Evolutionary conservation across 2,797 vertebrate genomes (phyloP), one percentile per base, ranked within the genome.

Genomic region (Sardinella longiceps): DNA sequence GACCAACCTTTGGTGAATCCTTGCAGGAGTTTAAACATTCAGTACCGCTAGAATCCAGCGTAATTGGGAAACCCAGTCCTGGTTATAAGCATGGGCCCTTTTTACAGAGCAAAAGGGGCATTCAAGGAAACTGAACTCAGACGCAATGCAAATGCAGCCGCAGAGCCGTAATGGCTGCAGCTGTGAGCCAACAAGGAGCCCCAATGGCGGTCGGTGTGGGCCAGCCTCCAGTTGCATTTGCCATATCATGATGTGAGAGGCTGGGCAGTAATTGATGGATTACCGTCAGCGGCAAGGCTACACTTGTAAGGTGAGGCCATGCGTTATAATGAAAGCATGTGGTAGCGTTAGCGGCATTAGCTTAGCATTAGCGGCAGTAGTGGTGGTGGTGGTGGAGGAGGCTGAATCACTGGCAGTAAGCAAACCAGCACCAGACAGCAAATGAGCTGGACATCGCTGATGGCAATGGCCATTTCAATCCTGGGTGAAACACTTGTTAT

Each of bases 221-320:
- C 56, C 74, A 37, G 82, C 89, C 83, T 80, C 50, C 84, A 80
- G 87, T 87, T 90, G 88, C 86, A 90, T 91, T 89, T 91, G 37
- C 89, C 88, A 86, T 90, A 90, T 91, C 87, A 93, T 91, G 89
- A 92, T 92, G 87, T 91, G 89, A 92, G 30, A 89, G 90, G 91
- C 90, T 89, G 89, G 90, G 86, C 87, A 83, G 91, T 93, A 94
- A 93, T 92, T 93, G 91, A 94, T 94, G 91, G 91, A 94, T 94
- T 90, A 91, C 91, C 89, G 90, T 92, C 90, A 90, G 90, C 89
- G 88, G 89, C 91, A 91, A 91, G 92, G 90, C 91, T 90, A 92
- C 89, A 91, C 91, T 91, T 90, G 88, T 91, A 77, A 90, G 89
- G 86, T 87, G 86, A 85, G 87, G 89, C 85, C 86, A 85, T 90